These are phyloP conservation scores for Pseudomyrmex pallidus DNA, from an alignment of 1,140 invertebrate species.

Conservation along the genomic window DNA sequence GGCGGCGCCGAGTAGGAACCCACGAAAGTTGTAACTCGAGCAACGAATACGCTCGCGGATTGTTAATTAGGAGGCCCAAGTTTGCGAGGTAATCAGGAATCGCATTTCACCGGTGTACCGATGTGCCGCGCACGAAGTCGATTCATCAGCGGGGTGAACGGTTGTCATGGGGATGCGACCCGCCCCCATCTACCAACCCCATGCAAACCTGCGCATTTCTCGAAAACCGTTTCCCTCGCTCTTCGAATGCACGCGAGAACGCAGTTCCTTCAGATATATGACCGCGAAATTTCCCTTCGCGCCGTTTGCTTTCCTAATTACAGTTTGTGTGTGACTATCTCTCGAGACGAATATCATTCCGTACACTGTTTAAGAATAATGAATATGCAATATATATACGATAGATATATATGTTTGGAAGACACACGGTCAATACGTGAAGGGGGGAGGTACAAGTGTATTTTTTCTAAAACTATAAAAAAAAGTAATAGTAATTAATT, in stretches of 20 bases:
- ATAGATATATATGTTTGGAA: background rate
- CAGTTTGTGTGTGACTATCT: background rate
- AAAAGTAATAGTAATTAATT: background rate
- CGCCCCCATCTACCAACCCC: conserved; percentile 72
- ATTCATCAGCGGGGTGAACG: conserved; percentile 74
- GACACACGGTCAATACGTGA: no score
- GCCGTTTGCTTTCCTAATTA: conserved; percentile 39
- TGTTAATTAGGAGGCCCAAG: conserved; percentile 72
- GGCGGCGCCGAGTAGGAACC: conserved; percentile 54
- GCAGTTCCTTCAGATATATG: conserved; percentile 52
- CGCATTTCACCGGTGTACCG: conserved; percentile 72
- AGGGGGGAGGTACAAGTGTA: background rate
- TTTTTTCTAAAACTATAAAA: no score
- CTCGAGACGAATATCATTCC: conserved; percentile 6
- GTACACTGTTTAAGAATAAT: background rate
- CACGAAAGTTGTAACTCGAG: conserved; percentile 70
- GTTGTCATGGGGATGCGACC: conserved; percentile 81
- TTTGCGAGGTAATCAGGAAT: conserved; percentile 73
- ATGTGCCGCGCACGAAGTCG: conserved; percentile 74
- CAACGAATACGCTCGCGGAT: conserved; percentile 68
- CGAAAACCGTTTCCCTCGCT: conserved; percentile 44
- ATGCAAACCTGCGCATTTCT: conserved; percentile 67
- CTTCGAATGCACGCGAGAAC: conserved; percentile 40
- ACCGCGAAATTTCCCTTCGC: conserved; percentile 49
- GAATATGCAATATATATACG: background rate